Evolutionary conservation across 2,888 invertebrate genomes (phyloP).

Genomic region (Alloscopus bannaensis): DNA sequence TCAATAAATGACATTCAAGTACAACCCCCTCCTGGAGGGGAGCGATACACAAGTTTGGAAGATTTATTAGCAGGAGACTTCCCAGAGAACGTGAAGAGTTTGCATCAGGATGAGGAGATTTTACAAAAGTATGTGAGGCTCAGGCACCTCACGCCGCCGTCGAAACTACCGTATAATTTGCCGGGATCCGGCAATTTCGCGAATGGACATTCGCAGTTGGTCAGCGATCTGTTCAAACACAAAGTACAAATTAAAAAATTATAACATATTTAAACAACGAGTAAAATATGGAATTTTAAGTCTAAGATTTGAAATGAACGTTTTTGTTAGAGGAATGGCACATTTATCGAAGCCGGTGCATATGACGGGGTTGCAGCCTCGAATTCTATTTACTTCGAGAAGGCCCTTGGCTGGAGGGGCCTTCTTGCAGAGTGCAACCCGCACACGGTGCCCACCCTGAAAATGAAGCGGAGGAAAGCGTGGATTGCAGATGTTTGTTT

Average conservation of each 20-base stretch:
- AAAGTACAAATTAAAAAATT: conserved; percentile 23
- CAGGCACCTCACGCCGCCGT: conserved; percentile 46
- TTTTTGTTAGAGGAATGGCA: conserved; percentile 35
- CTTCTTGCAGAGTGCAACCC: conserved; percentile 63
- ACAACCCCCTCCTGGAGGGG: no score
- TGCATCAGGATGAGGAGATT: conserved; percentile 17
- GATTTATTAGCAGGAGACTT: conserved; percentile 20
- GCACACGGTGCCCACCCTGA: conserved; percentile 21
- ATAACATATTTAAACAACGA: conserved; percentile 5
- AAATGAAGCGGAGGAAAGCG: conserved; percentile 40
- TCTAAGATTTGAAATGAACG: background rate
- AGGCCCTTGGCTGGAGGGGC: conserved; percentile 45
- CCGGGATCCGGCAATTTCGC: background rate
- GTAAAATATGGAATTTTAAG: background rate
- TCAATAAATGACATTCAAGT: no score
- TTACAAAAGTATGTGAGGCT: conserved; percentile 16
- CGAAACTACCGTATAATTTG: conserved; percentile 44
- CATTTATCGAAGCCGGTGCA: conserved; percentile 56
- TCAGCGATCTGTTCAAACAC: conserved; percentile 13
- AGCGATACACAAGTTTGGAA: no score
- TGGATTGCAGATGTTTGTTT: conserved; percentile 60
- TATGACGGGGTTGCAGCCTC: conserved; percentile 40
- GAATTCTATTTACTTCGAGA: conserved; percentile 51
- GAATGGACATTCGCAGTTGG: background rate
- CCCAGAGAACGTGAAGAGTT: background rate